These are phyloP conservation scores for Sebastiscus tertius DNA, from an alignment of 2,797 vertebrate species.

Conservation along the genomic window DNA sequence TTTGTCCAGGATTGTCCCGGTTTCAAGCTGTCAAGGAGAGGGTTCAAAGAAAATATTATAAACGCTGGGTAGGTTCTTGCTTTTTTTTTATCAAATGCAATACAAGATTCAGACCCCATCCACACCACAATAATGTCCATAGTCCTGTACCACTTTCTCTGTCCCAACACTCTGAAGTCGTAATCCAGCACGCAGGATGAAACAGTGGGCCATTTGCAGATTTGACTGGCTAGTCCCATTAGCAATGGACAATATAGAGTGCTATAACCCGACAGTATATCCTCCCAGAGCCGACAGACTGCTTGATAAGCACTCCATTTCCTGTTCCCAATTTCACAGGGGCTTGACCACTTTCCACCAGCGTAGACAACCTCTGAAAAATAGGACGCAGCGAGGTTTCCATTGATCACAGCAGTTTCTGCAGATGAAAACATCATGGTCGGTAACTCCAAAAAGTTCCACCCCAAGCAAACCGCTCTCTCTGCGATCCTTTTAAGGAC, in stretches of 20 bases:
- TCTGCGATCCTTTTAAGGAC: background rate
- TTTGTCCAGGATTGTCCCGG: too few species aligned
- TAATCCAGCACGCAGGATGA: background rate
- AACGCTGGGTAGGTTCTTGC: background rate
- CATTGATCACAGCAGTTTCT: constrained; percentile 44
- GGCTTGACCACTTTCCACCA: constrained; percentile 33
- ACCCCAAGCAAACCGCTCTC: background rate
- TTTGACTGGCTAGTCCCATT: background rate
- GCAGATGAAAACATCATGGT: constrained; percentile 43
- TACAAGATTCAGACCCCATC: background rate
- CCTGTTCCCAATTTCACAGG: constrained; percentile 68
- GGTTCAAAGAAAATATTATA: background rate
- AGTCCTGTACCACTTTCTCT: background rate
- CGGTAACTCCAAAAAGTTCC: constrained; percentile 6
- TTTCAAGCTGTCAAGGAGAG: too few species aligned
- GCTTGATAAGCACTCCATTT: constrained; percentile 34
- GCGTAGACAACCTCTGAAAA: constrained; percentile 18
- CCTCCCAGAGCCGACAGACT: background rate
- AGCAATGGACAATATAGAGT: background rate
- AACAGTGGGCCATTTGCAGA: background rate
- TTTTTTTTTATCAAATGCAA: background rate
- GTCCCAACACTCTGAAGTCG: background rate
- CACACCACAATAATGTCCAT: background rate
- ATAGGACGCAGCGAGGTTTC: constrained; percentile 21
- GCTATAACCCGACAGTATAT: background rate